phyloP scores from a whole-genome alignment of 2,797 vertebrate species.

The Macroramphosus scolopax region DNA sequence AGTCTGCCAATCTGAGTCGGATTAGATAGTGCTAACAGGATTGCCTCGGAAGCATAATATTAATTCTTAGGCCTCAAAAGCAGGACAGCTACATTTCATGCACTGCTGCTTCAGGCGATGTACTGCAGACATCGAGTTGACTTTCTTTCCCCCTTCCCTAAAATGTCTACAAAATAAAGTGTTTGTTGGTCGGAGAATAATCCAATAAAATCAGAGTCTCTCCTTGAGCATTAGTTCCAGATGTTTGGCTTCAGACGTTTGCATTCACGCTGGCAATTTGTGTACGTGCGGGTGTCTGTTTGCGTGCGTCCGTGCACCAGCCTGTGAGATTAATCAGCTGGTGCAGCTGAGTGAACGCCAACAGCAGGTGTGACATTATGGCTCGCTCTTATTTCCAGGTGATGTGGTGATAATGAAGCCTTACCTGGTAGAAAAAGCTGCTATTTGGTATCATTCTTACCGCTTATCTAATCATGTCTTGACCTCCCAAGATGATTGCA shows the following conservation, averaged over 20 bases:
- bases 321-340: constrained; percentile 56
- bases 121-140: constrained; percentile 38
- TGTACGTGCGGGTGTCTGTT: constrained; percentile 14
- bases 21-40: constrained; percentile 71
- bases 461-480: constrained; percentile 30
- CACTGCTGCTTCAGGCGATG: constrained; percentile 35
- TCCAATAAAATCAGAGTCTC: constrained; percentile 51
- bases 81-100: constrained; percentile 58
- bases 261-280: constrained; percentile 45
- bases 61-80: constrained; percentile 64
- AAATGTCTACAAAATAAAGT: constrained; percentile 33
- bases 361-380: constrained; percentile 76
- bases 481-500: constrained; percentile 9
- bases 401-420: constrained; percentile 60
- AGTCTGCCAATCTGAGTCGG: constrained; percentile 63
- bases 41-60: constrained; percentile 69
- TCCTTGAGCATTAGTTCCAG: constrained; percentile 64
- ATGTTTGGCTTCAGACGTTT: constrained; percentile 63
- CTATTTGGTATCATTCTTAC: constrained; percentile 34
- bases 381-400: constrained; percentile 54
- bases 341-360: constrained; percentile 58
- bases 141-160: constrained; percentile 12
- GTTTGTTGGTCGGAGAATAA: constrained; percentile 42
- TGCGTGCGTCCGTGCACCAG: constrained; percentile 28
- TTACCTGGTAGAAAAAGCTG: constrained; percentile 45